Evolutionary conservation across 2,888 invertebrate genomes (phyloP), one percentile per base, ranked within the genome.

Genomic region (Autographa gamma): DNA sequence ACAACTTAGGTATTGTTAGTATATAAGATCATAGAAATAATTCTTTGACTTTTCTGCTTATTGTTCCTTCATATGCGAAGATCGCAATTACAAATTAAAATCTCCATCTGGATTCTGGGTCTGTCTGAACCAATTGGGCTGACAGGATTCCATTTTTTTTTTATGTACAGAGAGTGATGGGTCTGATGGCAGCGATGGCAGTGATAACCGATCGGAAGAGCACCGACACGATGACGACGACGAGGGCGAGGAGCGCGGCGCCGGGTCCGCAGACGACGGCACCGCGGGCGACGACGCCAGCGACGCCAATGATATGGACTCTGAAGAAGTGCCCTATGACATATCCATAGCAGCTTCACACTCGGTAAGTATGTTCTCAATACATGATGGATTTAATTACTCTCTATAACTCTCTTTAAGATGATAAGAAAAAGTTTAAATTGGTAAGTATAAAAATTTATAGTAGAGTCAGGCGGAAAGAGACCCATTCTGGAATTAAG

Each of bases 331-430:
- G 62, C 67, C 67, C 43, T 95, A 93, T 66, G 95, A 95, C 73
- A 93, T 94, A 70, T 83, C 91, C 0, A 86, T 95, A 14, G 89
- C 95, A 6, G 93, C 95, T 0, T 79, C 93, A 73, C 95, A 95
- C 76, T 93, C 95, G 7, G 95, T 95, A 18, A 85, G 89, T 86
- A 73, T 9, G 61, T 19, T 6, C 14, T 54, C 59, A 54, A 19
- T 43, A 2, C 25, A 43, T 16, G 16, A 54, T 19, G 7, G 43
- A 5, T 16, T 48, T 52, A 52, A n/a, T 52, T 52, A 16, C 3
- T 38, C 11, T 11, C 38, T 13, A 13, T 13, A 13, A 41, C 41
- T 0, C 4, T 25, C 2, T 2, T 2, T 1, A 25, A 25, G 25
- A 25, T 2, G 25, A 25, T 25, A 25, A 25, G 25, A 25, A 25